Percentiles rank a stretch among this genome's conserved stretches.
phyloP scores from a whole-genome alignment of 1,140 invertebrate genomes.

The Rhagoletis zephyria region DNA sequence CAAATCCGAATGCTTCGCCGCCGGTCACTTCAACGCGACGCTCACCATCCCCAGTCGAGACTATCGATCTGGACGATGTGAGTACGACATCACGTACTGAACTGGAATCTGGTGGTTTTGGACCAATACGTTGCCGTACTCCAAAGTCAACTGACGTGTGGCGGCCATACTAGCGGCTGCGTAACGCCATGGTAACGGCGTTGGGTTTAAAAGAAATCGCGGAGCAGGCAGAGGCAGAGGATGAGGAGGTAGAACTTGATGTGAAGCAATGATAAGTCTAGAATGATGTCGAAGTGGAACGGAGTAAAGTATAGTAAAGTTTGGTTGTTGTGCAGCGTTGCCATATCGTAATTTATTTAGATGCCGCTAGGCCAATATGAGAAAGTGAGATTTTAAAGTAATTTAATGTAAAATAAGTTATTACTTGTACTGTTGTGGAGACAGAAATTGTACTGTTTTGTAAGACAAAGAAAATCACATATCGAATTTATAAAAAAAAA shows the following conservation, averaged over 20 bases:
- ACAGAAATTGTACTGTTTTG: background rate
- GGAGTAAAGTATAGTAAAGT: background rate
- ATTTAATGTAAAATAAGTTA: conserved; percentile 25
- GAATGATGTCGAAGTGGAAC: background rate
- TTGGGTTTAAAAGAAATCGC: conserved; percentile 40
- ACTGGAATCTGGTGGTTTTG: conserved; percentile 59
- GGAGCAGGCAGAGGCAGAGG: background rate
- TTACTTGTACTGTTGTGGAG: background rate
- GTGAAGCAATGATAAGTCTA: background rate
- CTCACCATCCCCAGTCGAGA: conserved; percentile 68
- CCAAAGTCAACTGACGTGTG: conserved; percentile 72
- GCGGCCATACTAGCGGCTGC: conserved; percentile 73
- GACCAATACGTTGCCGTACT: conserved; percentile 68
- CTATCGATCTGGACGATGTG: conserved; percentile 70
- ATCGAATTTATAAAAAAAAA: conserved; percentile 67
- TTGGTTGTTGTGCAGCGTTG: background rate
- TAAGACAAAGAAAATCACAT: conserved; percentile 66
- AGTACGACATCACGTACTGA: conserved; percentile 69
- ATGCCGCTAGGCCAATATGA: no score
- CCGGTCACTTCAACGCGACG: conserved; percentile 69
- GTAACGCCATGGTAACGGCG: conserved; percentile 57
- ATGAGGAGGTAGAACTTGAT: conserved; percentile 19
- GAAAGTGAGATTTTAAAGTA: background rate
- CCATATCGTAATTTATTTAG: conserved; percentile 40
- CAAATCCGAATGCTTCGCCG: conserved; percentile 70